phyloP scores from a whole-genome alignment of 2,797 vertebrate species.

The Takifugu ocellatus region DNA sequence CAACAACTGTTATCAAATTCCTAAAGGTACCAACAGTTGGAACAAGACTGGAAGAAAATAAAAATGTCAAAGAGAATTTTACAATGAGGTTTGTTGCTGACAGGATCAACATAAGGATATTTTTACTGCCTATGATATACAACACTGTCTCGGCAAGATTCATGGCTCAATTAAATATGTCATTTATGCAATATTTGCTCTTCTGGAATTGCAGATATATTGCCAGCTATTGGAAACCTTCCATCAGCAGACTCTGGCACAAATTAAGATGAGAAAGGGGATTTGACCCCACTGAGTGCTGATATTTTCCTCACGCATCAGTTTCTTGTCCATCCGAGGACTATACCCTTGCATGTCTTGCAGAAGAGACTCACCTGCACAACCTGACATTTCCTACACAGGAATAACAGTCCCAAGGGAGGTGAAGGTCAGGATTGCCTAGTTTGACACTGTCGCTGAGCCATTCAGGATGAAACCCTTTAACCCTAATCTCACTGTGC shows the following conservation, averaged over 20 bases:
- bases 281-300: neutral
- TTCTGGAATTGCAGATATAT: constrained; percentile 15
- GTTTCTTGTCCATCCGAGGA: neutral
- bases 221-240: constrained; percentile 1
- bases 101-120: constrained; percentile 11
- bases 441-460: neutral
- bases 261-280: neutral
- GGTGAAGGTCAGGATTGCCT: neutral
- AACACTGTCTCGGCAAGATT: constrained; percentile 18
- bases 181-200: constrained; percentile 3
- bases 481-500: too few species aligned
- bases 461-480: too few species aligned
- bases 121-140: constrained; percentile 9
- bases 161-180: constrained; percentile 9
- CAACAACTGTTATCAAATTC: constrained; percentile 17
- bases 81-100: constrained; percentile 22
- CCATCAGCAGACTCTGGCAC: neutral
- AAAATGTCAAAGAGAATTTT: constrained; percentile 27
- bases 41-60: constrained; percentile 25
- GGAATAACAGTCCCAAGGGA: too few species aligned
- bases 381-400: too few species aligned
- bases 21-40: constrained; percentile 6
- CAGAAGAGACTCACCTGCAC: neutral
- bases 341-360: neutral
- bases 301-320: neutral